phyloP scores from a whole-genome alignment of 2,113 vertebrate species.

The Meleagris gallopavo region DNA sequence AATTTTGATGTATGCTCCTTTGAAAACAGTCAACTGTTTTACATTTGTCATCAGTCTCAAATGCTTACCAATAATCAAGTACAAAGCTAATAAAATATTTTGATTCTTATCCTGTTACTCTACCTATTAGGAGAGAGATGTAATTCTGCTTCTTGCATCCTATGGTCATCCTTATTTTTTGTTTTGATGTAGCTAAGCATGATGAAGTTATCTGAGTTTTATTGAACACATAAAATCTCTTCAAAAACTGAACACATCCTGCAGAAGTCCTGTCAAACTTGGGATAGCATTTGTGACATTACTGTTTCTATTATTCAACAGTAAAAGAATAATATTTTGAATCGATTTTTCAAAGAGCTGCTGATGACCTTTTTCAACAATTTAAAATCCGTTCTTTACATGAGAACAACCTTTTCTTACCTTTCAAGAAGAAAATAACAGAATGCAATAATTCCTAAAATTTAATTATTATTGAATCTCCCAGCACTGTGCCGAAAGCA shows the following conservation, averaged over 20 bases:
- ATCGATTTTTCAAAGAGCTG: rapidly evolving
- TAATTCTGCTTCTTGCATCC: neutral
- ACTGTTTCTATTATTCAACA: neutral
- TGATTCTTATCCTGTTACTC: neutral
- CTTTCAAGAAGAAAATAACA: neutral
- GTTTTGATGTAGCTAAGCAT: neutral
- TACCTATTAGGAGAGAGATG: neutral
- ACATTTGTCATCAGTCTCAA: neutral
- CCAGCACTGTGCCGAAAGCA: neutral
- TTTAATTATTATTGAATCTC: neutral
- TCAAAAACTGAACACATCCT: neutral
- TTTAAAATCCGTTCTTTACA: neutral
- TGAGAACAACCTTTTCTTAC: neutral
- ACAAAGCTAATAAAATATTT: neutral
- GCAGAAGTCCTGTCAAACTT: neutral
- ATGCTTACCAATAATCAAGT: neutral
- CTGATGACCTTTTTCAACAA: neutral
- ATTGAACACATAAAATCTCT: neutral
- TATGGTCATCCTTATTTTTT: neutral
- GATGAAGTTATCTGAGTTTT: neutral
- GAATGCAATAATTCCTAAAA: neutral
- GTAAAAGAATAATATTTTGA: neutral
- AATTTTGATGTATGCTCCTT: neutral
- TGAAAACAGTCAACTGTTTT: neutral
- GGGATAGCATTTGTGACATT: neutral